Evolutionary conservation across 1,140 invertebrate species (phyloP).

Genomic region (Bilobella aurantiaca): DNA sequence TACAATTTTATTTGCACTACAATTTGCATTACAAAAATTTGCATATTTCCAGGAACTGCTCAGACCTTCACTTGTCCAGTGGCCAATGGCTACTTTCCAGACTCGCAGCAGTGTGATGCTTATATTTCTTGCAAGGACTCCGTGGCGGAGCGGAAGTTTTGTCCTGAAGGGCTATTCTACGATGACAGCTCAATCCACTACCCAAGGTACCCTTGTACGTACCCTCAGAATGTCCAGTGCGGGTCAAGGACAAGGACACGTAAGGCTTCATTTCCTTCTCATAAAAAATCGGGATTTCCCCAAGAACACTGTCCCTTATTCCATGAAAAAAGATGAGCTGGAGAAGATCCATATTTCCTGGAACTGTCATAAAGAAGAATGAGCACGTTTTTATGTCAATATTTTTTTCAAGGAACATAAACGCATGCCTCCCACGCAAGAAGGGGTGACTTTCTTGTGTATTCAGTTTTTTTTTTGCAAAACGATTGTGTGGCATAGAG

Average conservation of each 20-base stretch:
- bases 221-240: slow-evolving; percentile 70
- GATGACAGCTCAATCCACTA: slow-evolving; percentile 58
- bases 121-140: slow-evolving; percentile 60
- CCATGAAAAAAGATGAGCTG: neutral
- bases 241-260: slow-evolving; percentile 55
- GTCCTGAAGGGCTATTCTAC: slow-evolving; percentile 73
- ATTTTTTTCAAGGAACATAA: too few species aligned
- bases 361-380: too few species aligned
- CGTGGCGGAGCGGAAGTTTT: slow-evolving; percentile 59
- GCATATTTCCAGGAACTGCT: neutral
- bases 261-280: slow-evolving; percentile 42
- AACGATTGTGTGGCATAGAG: neutral
- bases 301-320: neutral
- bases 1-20: too few species aligned
- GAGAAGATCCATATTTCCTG: too few species aligned
- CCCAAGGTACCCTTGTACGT: slow-evolving; percentile 59
- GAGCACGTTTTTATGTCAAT: too few species aligned
- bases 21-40: neutral
- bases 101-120: slow-evolving; percentile 60
- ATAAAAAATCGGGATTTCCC: neutral
- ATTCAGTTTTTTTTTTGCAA: too few species aligned
- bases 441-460: too few species aligned
- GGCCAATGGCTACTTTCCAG: slow-evolving; percentile 56
- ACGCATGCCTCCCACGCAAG: too few species aligned
- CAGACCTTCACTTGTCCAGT: slow-evolving; percentile 46